Percentiles rank a stretch among this genome's conserved stretches.
These are phyloP conservation scores for Xiphophorus hellerii DNA, from an alignment of 2,113 vertebrate genomes.

Conservation along the genomic window DNA sequence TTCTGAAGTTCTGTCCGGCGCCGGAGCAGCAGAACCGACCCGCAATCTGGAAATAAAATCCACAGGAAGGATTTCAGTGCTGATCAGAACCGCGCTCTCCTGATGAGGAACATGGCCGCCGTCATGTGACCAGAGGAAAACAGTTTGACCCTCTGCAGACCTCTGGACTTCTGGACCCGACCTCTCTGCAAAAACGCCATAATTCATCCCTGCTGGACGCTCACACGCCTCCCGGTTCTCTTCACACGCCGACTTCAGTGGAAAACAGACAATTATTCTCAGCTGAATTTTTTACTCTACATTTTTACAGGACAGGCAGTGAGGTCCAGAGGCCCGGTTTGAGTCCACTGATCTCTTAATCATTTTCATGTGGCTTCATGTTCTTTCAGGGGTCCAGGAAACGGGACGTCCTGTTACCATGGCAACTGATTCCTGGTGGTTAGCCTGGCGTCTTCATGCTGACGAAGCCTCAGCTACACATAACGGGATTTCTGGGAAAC, in stretches of 20 bases:
- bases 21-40: constrained; percentile 24
- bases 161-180: constrained; percentile 32
- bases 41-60: constrained; percentile 28
- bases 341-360: background rate
- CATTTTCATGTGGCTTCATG: background rate
- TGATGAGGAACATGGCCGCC: background rate
- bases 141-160: constrained; percentile 20
- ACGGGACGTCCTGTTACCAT: background rate
- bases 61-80: constrained; percentile 3
- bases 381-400: too few relatives aligned
- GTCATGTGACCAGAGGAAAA: background rate
- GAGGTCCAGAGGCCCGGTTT: background rate
- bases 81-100: constrained; percentile 1
- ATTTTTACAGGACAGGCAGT: background rate
- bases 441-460: background rate
- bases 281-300: background rate
- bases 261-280: background rate
- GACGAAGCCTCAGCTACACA: too few relatives aligned
- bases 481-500: too few relatives aligned
- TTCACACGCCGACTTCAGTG: background rate
- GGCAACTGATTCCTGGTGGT: too few relatives aligned
- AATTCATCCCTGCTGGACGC: constrained; percentile 26
- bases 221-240: background rate
- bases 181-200: constrained; percentile 6
- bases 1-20: constrained; percentile 17